Percentiles rank a stretch among this genome's conserved stretches.
These are phyloP conservation scores for Centruroides sculpturatus DNA, from an alignment of 1,140 invertebrate species.

Conservation along the genomic window DNA sequence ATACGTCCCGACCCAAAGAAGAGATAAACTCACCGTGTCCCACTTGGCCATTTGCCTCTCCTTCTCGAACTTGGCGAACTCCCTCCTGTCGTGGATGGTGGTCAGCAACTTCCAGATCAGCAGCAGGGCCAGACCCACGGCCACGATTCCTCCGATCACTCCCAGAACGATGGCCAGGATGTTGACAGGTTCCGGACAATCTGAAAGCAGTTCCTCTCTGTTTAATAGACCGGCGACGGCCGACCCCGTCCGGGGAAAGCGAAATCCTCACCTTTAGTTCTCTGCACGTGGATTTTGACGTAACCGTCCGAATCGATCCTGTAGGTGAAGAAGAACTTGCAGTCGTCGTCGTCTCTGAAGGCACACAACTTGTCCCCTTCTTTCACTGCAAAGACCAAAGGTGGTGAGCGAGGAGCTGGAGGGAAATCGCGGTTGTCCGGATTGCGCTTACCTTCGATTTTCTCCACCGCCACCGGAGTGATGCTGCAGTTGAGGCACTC, in stretches of 20 bases:
- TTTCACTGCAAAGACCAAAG: constrained; percentile 7
- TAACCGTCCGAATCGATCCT: constrained; percentile 12
- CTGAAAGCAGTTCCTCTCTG: constrained; percentile 1
- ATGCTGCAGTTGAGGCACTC: constrained; percentile 32
- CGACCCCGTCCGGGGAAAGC: background rate
- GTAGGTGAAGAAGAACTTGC: constrained; percentile 22
- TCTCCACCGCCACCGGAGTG: constrained; percentile 24
- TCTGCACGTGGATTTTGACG: constrained; percentile 14
- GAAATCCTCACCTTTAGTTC: constrained; percentile 14
- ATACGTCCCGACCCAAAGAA: background rate
- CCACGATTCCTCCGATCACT: constrained; percentile 84
- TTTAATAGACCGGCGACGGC: too few relatives aligned
- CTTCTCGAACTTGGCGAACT: constrained; percentile 94
- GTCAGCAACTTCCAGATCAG: constrained; percentile 93
- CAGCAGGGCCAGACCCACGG: constrained; percentile 71
- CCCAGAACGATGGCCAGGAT: constrained; percentile 69
- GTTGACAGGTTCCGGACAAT: constrained; percentile 29
- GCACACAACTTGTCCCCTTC: constrained; percentile 20
- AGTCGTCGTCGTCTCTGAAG: constrained; percentile 23
- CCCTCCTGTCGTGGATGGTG: constrained; percentile 84
- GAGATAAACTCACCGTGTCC: constrained; percentile 52
- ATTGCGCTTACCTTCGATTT: constrained; percentile 43
- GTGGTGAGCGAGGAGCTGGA: constrained; percentile 35
- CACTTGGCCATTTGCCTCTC: constrained; percentile 88
- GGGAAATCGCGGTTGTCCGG: constrained; percentile 39